A percentile compares a stretch with the other conserved stretches of the same genome.
Conservation (phyloP, 2,888 invertebrate genomes). For the Flexamia atlantica region DNA sequence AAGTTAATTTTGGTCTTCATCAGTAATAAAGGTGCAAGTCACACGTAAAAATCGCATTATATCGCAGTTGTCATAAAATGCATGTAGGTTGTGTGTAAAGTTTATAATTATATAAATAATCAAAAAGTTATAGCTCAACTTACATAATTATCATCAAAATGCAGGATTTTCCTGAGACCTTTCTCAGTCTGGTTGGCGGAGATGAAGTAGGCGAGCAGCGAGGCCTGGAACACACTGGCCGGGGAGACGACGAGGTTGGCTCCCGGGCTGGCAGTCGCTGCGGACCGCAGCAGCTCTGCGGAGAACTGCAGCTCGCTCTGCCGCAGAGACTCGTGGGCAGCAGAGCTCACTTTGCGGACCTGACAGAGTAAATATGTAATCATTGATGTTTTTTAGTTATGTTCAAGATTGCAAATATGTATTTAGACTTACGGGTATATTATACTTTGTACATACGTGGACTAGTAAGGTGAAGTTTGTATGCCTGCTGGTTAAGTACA, state of each 20-base stretch:
- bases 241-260: conserved; percentile 94
- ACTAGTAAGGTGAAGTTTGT: no score
- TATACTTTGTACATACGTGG: no score
- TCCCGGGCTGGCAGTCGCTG: conserved; percentile 81
- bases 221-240: conserved; percentile 89
- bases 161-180: conserved; percentile 80
- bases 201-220: conserved; percentile 88
- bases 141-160: conserved; percentile 76
- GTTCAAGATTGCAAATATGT: no score
- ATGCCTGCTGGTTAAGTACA: no score
- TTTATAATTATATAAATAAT: no score
- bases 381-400: no score
- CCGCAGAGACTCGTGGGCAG: neutral
- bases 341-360: neutral
- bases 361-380: no score
- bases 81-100: no score
- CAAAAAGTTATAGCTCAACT: neutral
- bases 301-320: conserved; percentile 31
- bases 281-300: conserved; percentile 79
- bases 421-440: no score
- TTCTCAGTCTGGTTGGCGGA: conserved; percentile 84
- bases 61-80: conserved; percentile 57
- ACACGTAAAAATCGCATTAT: no score
- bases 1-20: no score
- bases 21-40: no score